Base-by-base conservation (phyloP, 2,888 invertebrate genomes). In the Nemotelus pantherinus region DNA sequence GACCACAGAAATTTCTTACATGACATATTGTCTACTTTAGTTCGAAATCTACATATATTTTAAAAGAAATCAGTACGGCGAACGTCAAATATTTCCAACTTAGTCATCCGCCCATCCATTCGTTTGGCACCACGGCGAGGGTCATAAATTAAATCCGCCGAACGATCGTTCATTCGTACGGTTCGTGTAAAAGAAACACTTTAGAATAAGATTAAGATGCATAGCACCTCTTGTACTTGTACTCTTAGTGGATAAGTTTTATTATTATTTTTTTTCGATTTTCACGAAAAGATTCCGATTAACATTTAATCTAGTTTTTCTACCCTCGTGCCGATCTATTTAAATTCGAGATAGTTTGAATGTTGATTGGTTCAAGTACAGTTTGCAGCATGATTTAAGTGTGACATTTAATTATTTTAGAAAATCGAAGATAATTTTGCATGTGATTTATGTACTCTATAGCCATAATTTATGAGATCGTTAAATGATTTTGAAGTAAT, bases 71-170 rank as follows among this genome's bases (percentile, higher is more conserved):
- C 67, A 67, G 67, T 67, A 44, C 65, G n/a, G 7, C 10, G 25
- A 25, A 9, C n/a, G n/a, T 39, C 6, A 48, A 67, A 25, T 25
- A 10, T 44, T 10, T 44, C 39, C 70, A 70, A 70, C 43, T 39
- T 70, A 70, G 70, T 55, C 55, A 53, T 70, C 70, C 70, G 70
- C 70, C 70, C 70, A 70, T 70, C 70, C 70, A 47, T 55, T 70
- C 43, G 25, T 7, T 41, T 41, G 25, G 25, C 25, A 25, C 25
- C 25, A 25, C 60, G 41, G 41, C 60, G 7, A 41, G 25, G 39
- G 39, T 39, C 41, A 60, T 60, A 60, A 60, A 60, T 60, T 60
- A 60, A 39, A 60, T 60, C 41, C 60, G 39, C 41, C 60, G 55
- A 43, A 43, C 41, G 43, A 41, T 43, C 63, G 43, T 63, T 41